These are phyloP conservation scores for Luidia sarsii DNA, from an alignment of 53 echinoderm and acorn worm genomes.

Conservation along the genomic window DNA sequence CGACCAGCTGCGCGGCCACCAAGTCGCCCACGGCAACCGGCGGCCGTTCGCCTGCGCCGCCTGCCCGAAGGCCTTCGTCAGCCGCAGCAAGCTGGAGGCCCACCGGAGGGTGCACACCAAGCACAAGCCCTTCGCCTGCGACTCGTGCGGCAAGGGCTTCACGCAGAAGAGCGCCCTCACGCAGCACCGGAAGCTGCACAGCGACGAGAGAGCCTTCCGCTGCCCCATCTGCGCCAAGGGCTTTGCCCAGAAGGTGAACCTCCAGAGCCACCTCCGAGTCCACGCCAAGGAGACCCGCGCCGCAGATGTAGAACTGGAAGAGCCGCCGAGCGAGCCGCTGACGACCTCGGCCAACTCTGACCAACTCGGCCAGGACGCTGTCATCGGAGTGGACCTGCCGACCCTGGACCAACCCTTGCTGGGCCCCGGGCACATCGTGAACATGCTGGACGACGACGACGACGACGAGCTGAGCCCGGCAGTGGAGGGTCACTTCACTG, in stretches of 20 bases:
- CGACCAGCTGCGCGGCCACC: slow-evolving; percentile 26
- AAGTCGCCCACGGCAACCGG: slow-evolving; percentile 8
- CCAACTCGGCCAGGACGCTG: neutral
- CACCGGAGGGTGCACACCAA: slow-evolving; percentile 39
- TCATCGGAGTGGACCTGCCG: too few relatives aligned
- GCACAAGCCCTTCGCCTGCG: slow-evolving; percentile 21
- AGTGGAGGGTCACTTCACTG: neutral
- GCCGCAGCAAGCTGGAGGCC: slow-evolving; percentile 28
- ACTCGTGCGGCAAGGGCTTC: slow-evolving; percentile 17
- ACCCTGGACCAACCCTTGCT: too few relatives aligned
- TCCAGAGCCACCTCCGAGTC: slow-evolving; percentile 6
- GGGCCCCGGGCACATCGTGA: too few relatives aligned
- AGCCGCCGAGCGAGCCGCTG: too few relatives aligned
- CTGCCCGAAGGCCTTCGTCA: slow-evolving; percentile 33
- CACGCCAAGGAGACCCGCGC: slow-evolving; percentile 21
- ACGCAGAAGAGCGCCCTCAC: slow-evolving; percentile 31
- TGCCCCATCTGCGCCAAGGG: slow-evolving; percentile 13
- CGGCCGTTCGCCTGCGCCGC: slow-evolving; percentile 13
- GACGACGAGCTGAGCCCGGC: neutral
- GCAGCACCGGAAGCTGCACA: slow-evolving; percentile 20
- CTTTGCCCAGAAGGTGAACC: slow-evolving; percentile 35
- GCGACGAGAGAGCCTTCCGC: slow-evolving; percentile 6
- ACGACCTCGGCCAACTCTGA: neutral
- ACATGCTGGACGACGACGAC: neutral
- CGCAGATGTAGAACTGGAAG: slow-evolving; percentile 18